phyloP scores from a whole-genome alignment of 2,888 invertebrate genomes.

The Standfussiana lucernea region DNA sequence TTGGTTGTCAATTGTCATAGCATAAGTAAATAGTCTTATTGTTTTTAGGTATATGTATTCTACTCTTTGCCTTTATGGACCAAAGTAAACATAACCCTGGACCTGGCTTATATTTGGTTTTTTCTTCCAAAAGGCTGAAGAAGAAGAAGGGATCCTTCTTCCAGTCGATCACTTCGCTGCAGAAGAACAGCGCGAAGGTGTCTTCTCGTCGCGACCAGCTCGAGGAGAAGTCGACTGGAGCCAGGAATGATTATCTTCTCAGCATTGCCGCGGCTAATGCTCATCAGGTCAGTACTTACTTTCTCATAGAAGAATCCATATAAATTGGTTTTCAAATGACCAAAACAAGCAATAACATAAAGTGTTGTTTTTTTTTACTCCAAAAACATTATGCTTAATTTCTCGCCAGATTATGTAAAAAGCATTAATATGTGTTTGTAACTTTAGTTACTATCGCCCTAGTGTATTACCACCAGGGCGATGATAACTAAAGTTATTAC shows the following conservation, averaged over 20 bases:
- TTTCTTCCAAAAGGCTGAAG: slow-evolving; percentile 92
- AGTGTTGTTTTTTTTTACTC: not conserved
- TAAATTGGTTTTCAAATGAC: not conserved
- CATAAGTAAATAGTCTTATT: too few relatives aligned
- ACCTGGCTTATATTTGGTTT: not conserved
- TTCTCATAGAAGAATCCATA: not conserved
- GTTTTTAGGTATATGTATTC: too few relatives aligned
- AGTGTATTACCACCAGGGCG: not conserved
- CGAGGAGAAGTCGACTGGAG: slow-evolving; percentile 98
- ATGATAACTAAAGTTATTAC: not conserved
- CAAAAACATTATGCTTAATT: not conserved
- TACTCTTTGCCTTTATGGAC: too few relatives aligned
- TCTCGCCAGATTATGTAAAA: not conserved
- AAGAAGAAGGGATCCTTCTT: slow-evolving; percentile 99
- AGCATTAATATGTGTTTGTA: too few relatives aligned
- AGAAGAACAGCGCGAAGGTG: slow-evolving; percentile 99
- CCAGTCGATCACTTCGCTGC: slow-evolving; percentile 98
- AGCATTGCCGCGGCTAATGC: slow-evolving; percentile 98
- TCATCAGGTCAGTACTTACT: slow-evolving; percentile 92
- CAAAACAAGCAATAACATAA: not conserved
- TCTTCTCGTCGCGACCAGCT: slow-evolving; percentile 97
- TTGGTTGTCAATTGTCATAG: too few relatives aligned
- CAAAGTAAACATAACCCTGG: not conserved
- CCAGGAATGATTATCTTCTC: slow-evolving; percentile 98
- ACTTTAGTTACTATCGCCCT: too few relatives aligned